Evolutionary conservation across 2,113 vertebrate species (phyloP).

Genomic region (Thalassarche chlororhynchos): DNA sequence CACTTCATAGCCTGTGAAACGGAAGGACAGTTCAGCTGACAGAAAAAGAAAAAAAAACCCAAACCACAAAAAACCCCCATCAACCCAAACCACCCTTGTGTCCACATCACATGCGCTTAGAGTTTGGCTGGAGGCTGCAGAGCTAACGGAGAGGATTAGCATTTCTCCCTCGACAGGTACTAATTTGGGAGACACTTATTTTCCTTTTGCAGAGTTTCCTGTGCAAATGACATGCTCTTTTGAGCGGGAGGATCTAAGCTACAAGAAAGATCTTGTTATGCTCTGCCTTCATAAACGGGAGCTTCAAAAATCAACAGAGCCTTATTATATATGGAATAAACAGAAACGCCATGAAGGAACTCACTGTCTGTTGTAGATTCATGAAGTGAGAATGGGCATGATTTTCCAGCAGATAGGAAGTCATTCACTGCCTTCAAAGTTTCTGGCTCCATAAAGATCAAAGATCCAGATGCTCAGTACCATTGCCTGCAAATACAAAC

Average conservation of each 20-base stretch:
- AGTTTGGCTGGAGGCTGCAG: not conserved
- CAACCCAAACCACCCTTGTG: not conserved
- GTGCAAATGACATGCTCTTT: not conserved
- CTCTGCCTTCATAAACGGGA: not conserved
- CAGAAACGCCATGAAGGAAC: not conserved
- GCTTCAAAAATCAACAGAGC: constrained; percentile 18
- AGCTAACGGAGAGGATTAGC: not conserved
- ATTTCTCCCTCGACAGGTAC: not conserved
- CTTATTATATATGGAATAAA: constrained; percentile 28
- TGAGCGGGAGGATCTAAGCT: not conserved
- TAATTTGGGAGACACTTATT: not conserved
- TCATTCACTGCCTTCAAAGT: not conserved
- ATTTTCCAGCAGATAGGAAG: constrained; percentile 29
- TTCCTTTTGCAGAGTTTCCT: not conserved
- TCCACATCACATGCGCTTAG: fast-evolving
- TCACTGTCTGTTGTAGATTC: not conserved
- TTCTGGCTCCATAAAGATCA: not conserved
- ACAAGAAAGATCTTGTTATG: constrained; percentile 18
- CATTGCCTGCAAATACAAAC: not conserved
- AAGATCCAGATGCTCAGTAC: not conserved
- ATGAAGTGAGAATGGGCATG: not conserved
- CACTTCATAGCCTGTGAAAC: not conserved
- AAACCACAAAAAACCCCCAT: fast-evolving
- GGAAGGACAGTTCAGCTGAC: not conserved
- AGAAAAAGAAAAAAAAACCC: fast-evolving